Evolutionary conservation across 1,140 invertebrate genomes (phyloP), one percentile per base, ranked within the genome.

Genomic region (Macrostomum lignano): DNA sequence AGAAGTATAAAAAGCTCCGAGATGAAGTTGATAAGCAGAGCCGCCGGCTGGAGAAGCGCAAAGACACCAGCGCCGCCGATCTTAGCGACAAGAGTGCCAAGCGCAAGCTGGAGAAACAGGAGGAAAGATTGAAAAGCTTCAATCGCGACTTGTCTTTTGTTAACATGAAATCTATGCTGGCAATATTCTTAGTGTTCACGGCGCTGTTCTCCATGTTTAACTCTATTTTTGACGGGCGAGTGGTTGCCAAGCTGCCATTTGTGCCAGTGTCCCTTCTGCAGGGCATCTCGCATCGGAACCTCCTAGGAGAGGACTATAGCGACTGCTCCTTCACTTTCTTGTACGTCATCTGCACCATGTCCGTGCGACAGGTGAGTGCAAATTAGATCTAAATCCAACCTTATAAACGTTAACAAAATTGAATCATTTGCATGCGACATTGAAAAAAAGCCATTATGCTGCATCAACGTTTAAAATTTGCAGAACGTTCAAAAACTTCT

Each of bases 161-260:
- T 0, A 94, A 96, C 62, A 98, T 98, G 88, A 98, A 98, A 55
- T 96, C 86, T 1, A 96, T 98, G 88, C 82, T 98, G 67, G 86
- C 84, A 11, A 96, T 94, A 56, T 86, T 84, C 31, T 65, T 69
- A 56, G 65, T 82, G 9, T 98, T 98, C 51, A 96, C 88, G 32
- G 84, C 86, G 21, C 58, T 98, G 2, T 62, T 98, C 1, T 88
- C 81, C 45, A 94, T 94, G 73, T 96, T 98, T 48, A 94, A 88
- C 49, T 69, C 33, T 52, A 82, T 76, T 55, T 98, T 98, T 66
- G 88, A 96, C 66, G 91, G 91, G 1, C 67, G 79, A 51, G 74
- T 96, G 24, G 91, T 98, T 1, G 91, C 88, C 7, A 78, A 75
- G 49, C 60, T 98, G 25, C 91, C 91, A 10, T 98, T 98, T 56